A percentile compares a stretch with the other conserved stretches of the same genome.
Conservation (phyloP, 2,888 invertebrate genomes). For the Erpobdella octoculata region DNA sequence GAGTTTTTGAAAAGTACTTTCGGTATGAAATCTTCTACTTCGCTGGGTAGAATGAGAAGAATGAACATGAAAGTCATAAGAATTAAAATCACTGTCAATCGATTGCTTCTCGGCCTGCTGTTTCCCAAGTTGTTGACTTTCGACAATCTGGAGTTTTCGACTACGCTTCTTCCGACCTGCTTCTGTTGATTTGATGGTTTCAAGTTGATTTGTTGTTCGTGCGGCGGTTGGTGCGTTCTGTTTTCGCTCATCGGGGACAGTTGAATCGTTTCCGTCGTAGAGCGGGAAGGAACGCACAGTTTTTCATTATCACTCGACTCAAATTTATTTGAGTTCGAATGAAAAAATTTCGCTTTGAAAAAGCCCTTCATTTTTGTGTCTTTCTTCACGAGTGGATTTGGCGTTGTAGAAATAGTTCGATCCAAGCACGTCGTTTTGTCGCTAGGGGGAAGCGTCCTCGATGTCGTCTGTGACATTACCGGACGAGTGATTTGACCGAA, state of each 20-base stretch:
- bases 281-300: not conserved
- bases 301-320: not conserved
- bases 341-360: too few species aligned
- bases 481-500: slow-evolving; percentile 19
- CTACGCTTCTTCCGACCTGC: not conserved
- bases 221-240: not conserved
- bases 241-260: not conserved
- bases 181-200: too few species aligned
- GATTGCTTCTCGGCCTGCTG: slow-evolving; percentile 18
- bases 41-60: slow-evolving; percentile 46
- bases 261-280: not conserved
- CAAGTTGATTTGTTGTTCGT: not conserved
- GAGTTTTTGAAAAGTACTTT: too few species aligned
- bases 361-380: not conserved
- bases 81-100: slow-evolving; percentile 46
- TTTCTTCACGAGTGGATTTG: not conserved
- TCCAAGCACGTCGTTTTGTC: too few species aligned
- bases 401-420: not conserved
- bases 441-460: not conserved
- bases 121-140: not conserved
- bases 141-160: not conserved
- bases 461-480: not conserved
- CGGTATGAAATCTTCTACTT: slow-evolving; percentile 45
- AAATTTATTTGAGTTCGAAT: too few species aligned
- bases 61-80: slow-evolving; percentile 46